These are phyloP conservation scores for Diarsia brunnea DNA, from an alignment of 2,888 invertebrate genomes.

Conservation along the genomic window DNA sequence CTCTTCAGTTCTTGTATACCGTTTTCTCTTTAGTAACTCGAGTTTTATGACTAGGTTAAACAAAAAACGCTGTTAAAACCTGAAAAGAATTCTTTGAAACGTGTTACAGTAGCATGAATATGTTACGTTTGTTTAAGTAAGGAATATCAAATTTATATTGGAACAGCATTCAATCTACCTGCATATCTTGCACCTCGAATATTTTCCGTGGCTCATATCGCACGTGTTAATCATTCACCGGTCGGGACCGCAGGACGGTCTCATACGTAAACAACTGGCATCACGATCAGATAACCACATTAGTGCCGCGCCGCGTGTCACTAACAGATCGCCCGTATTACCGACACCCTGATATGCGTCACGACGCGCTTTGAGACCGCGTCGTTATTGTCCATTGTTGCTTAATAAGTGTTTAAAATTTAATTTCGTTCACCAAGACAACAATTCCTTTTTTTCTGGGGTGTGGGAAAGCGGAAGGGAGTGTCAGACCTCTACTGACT, in stretches of 20 bases:
- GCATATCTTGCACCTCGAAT: conserved; percentile 14
- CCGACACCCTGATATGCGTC: conserved; percentile 44
- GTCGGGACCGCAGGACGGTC: conserved; percentile 40
- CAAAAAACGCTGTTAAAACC: neutral
- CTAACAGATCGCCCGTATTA: conserved; percentile 67
- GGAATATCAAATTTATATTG: neutral
- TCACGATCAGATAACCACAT: conserved; percentile 75
- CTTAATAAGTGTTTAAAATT: neutral
- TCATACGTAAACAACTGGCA: conserved; percentile 71
- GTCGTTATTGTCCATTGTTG: neutral
- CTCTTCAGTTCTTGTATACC: neutral
- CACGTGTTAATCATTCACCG: conserved; percentile 44
- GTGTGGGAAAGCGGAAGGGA: no score
- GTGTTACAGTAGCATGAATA: no score
- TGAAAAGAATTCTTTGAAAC: neutral
- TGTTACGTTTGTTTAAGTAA: no score
- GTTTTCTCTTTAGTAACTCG: neutral
- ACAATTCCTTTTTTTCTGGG: no score
- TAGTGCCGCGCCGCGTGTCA: conserved; percentile 71
- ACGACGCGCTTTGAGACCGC: conserved; percentile 21
- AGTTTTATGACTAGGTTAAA: conserved; percentile 17
- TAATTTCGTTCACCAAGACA: neutral
- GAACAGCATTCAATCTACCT: neutral
- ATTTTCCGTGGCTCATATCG: conserved; percentile 26
- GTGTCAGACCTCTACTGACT: no score